Evolutionary conservation across 2,797 vertebrate species (phyloP).

Genomic region (Darevskia nairensis): DNA sequence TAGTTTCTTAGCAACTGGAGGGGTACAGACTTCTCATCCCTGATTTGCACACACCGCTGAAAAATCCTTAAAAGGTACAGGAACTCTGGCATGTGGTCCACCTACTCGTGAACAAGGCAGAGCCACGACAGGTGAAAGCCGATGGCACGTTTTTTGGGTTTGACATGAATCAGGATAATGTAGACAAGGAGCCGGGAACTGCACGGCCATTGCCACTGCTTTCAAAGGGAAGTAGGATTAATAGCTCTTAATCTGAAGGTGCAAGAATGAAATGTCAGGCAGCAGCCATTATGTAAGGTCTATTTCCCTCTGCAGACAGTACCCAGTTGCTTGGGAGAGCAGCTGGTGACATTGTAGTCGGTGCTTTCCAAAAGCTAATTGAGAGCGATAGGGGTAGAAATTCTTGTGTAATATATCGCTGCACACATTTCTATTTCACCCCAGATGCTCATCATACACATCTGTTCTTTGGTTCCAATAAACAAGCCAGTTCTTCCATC

Average conservation of each 20-base stretch:
- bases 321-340: conserved; percentile 62
- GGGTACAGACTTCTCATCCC: no score
- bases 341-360: conserved; percentile 70
- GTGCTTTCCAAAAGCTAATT: conserved; percentile 66
- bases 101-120: conserved; percentile 9
- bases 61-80: neutral
- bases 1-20: no score
- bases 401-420: conserved; percentile 57
- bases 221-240: neutral
- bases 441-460: conserved; percentile 62
- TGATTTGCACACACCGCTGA: neutral
- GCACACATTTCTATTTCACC: conserved; percentile 66
- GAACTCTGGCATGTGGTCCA: neutral
- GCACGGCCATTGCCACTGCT: neutral
- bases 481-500: conserved; percentile 56
- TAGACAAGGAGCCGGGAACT: conserved; percentile 2
- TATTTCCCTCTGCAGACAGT: conserved; percentile 61
- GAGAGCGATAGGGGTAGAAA: conserved; percentile 60
- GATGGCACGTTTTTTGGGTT: conserved; percentile 2
- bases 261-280: conserved; percentile 45
- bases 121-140: neutral
- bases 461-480: conserved; percentile 68
- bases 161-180: conserved; percentile 36
- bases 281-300: conserved; percentile 41
- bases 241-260: neutral